Evolutionary conservation across 2,113 vertebrate species (phyloP).

Genomic region (Pseudolaguvia tuberculata): DNA sequence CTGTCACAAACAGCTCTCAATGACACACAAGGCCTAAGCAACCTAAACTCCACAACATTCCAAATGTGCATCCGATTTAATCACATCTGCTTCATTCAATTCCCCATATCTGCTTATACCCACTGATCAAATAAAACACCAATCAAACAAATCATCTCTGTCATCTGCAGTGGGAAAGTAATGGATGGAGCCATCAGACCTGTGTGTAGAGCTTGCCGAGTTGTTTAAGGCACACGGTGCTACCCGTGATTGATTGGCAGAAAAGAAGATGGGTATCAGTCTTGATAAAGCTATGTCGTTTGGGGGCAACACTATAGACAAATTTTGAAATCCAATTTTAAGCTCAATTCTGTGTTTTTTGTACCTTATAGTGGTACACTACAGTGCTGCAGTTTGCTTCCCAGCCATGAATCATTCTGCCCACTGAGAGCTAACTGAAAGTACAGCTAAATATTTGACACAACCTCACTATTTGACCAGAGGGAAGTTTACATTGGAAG

Average conservation of each 20-base stretch:
- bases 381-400: conserved; percentile 27
- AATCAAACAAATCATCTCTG: conserved; percentile 39
- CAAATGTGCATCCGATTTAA: conserved; percentile 39
- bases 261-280: conserved; percentile 37
- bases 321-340: conserved; percentile 16
- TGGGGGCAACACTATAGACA: conserved; percentile 11
- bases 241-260: conserved; percentile 29
- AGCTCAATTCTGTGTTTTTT: conserved; percentile 25
- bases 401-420: neutral
- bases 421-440: neutral
- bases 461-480: neutral
- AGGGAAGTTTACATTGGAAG: too few species aligned
- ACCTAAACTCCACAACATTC: conserved; percentile 20
- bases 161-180: conserved; percentile 35
- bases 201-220: conserved; percentile 3
- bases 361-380: neutral
- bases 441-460: neutral
- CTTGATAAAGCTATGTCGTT: conserved; percentile 37
- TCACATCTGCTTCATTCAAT: conserved; percentile 47
- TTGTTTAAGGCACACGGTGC: conserved; percentile 13
- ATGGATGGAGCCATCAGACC: conserved; percentile 41
- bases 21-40: conserved; percentile 6
- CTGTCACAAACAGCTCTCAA: conserved; percentile 38
- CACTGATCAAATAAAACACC: conserved; percentile 47
- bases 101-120: conserved; percentile 44